phyloP scores from a whole-genome alignment of 1,140 invertebrate species.

The Polyergus mexicanus region DNA sequence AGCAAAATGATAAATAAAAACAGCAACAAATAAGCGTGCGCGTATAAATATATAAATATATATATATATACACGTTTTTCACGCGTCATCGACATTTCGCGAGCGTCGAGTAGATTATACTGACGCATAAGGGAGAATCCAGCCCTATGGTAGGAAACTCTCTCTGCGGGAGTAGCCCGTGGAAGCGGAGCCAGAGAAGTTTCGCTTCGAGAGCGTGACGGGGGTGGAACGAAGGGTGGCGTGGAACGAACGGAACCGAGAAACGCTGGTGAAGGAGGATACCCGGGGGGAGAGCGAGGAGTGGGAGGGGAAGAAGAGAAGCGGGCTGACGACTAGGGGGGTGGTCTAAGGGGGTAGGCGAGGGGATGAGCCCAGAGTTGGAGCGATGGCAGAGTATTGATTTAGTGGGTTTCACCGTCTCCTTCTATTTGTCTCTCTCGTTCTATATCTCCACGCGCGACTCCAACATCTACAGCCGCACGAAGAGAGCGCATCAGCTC shows the following conservation, averaged over 20 bases:
- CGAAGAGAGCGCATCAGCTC: conserved; percentile 68
- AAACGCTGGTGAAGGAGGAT: conserved; percentile 70
- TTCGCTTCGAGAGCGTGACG: conserved; percentile 85
- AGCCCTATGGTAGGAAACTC: conserved; percentile 80
- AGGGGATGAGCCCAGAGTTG: conserved; percentile 84
- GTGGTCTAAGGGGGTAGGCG: conserved; percentile 70
- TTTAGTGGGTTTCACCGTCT: conserved; percentile 87
- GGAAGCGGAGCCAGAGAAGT: conserved; percentile 84
- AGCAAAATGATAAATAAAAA: conserved; percentile 44
- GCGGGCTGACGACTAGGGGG: conserved; percentile 46
- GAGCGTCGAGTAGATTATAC: conserved; percentile 71
- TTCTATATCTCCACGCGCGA: conserved; percentile 71
- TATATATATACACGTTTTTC: conserved; percentile 65
- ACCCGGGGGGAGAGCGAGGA: conserved; percentile 48
- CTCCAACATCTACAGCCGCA: conserved; percentile 64
- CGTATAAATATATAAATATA: neutral
- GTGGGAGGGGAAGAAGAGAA: conserved; percentile 54
- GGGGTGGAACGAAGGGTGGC: conserved; percentile 84
- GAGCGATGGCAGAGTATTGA: conserved; percentile 87
- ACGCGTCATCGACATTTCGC: conserved; percentile 79
- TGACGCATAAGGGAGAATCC: conserved; percentile 64
- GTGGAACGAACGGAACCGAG: conserved; percentile 75
- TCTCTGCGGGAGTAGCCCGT: conserved; percentile 82
- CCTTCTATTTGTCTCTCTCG: conserved; percentile 84
- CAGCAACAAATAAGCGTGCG: conserved; percentile 14